phyloP scores from a whole-genome alignment of 2,888 invertebrate species.

The Dryobota labecula region DNA sequence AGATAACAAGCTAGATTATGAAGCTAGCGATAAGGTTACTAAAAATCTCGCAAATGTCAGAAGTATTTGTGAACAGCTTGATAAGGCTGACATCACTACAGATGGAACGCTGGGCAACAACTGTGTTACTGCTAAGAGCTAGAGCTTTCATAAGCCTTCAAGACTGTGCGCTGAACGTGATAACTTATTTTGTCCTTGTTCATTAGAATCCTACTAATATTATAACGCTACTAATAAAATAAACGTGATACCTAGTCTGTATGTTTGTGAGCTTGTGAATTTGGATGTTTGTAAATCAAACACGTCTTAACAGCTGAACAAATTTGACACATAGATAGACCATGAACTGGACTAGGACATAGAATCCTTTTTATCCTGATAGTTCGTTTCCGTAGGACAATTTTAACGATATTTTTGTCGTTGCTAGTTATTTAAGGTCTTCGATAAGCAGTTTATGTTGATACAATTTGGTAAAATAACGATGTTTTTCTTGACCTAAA shows the following conservation, averaged over 20 bases:
- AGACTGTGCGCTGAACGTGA: background rate
- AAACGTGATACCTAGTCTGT: background rate
- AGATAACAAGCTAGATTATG: constrained; percentile 5
- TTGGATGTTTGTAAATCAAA: background rate
- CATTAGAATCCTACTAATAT: background rate
- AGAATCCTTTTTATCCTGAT: background rate
- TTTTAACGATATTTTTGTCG: background rate
- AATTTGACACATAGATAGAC: background rate
- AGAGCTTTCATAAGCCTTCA: constrained; percentile 1
- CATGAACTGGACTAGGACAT: background rate
- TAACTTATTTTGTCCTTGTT: background rate
- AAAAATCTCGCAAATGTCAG: constrained; percentile 3
- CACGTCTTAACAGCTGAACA: no score
- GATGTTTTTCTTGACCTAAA: background rate
- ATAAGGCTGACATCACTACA: constrained; percentile 17
- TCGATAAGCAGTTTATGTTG: background rate
- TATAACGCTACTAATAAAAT: background rate
- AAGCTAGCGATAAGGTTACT: constrained; percentile 21
- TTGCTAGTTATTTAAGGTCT: background rate
- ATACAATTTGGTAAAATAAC: no score
- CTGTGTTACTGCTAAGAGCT: constrained; percentile 20
- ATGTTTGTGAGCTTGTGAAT: background rate
- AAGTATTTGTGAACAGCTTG: constrained; percentile 21
- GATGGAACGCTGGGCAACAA: background rate
- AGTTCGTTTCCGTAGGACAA: no score